Evolutionary conservation across 2,113 vertebrate genomes (phyloP).

Genomic region (Gasterosteus nipponicus): DNA sequence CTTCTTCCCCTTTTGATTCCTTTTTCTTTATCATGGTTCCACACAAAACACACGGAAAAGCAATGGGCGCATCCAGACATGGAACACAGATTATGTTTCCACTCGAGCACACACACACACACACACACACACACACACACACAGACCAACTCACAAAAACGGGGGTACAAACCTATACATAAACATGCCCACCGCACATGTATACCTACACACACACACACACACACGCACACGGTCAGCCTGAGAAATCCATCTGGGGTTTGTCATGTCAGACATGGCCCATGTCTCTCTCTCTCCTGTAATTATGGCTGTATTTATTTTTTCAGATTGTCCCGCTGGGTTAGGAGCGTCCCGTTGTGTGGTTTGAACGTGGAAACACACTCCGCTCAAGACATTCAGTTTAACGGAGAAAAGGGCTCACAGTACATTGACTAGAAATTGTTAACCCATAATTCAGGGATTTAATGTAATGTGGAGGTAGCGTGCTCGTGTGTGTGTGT

Average conservation of each 20-base stretch:
- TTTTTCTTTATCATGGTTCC: slow-evolving; percentile 30
- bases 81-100: slow-evolving; percentile 62
- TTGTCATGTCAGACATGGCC: slow-evolving; percentile 85
- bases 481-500: slow-evolving; percentile 24
- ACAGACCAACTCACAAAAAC: slow-evolving; percentile 32
- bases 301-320: slow-evolving; percentile 87
- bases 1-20: background rate
- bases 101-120: slow-evolving; percentile 40
- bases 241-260: slow-evolving; percentile 83
- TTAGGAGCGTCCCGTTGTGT: slow-evolving; percentile 76
- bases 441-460: slow-evolving; percentile 77
- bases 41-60: slow-evolving; percentile 17
- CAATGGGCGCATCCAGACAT: slow-evolving; percentile 37
- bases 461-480: slow-evolving; percentile 65
- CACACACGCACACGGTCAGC: slow-evolving; percentile 39
- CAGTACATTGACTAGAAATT: slow-evolving; percentile 66
- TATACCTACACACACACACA: slow-evolving; percentile 16
- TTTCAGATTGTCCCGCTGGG: slow-evolving; percentile 79
- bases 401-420: slow-evolving; percentile 63
- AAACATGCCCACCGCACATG: slow-evolving; percentile 43
- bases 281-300: slow-evolving; percentile 83
- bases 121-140: slow-evolving; percentile 36
- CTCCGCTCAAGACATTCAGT: slow-evolving; percentile 69
- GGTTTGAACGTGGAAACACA: slow-evolving; percentile 79
- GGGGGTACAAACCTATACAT: slow-evolving; percentile 46